Evolutionary conservation across 2,797 vertebrate genomes (phyloP).

Genomic region (Fratercula arctica): DNA sequence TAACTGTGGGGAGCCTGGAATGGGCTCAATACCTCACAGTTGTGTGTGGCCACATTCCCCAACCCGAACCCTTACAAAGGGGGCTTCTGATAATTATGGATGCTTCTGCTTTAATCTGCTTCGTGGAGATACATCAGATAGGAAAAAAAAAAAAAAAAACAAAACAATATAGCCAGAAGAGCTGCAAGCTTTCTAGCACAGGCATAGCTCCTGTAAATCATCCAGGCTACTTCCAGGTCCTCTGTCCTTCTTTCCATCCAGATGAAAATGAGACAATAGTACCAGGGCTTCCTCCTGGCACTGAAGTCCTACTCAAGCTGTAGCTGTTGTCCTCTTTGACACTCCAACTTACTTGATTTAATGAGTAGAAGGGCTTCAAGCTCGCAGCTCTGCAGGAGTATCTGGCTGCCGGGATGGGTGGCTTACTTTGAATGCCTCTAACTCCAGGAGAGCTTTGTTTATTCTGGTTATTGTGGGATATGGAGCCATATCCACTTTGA

Average conservation of each 20-base stretch:
- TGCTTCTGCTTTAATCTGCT: slow-evolving; percentile 39
- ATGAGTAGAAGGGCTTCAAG: slow-evolving; percentile 59
- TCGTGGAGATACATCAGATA: not conserved
- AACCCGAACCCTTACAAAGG: not conserved
- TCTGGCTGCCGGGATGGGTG: slow-evolving; percentile 92
- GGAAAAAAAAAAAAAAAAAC: not conserved
- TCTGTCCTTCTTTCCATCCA: not conserved
- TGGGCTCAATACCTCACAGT: not conserved
- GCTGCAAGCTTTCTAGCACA: not conserved
- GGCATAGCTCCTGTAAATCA: not conserved
- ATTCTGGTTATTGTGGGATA: slow-evolving; percentile 89
- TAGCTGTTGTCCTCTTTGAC: not conserved
- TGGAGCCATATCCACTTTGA: slow-evolving; percentile 85
- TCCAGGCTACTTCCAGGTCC: not conserved
- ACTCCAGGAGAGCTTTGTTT: slow-evolving; percentile 84
- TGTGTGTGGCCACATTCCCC: not conserved
- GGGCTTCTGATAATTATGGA: not conserved
- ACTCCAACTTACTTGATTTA: not conserved
- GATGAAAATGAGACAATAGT: not conserved
- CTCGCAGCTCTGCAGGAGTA: slow-evolving; percentile 84
- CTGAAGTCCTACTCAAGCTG: not conserved
- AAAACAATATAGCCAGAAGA: not conserved
- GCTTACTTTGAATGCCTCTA: slow-evolving; percentile 89
- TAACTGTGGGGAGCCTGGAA: not conserved
- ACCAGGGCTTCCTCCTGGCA: not conserved